Percentiles rank a stretch among this genome's conserved stretches.
Evolutionary conservation across 2,888 invertebrate genomes (phyloP).

Genomic region (Sycophila texana): DNA sequence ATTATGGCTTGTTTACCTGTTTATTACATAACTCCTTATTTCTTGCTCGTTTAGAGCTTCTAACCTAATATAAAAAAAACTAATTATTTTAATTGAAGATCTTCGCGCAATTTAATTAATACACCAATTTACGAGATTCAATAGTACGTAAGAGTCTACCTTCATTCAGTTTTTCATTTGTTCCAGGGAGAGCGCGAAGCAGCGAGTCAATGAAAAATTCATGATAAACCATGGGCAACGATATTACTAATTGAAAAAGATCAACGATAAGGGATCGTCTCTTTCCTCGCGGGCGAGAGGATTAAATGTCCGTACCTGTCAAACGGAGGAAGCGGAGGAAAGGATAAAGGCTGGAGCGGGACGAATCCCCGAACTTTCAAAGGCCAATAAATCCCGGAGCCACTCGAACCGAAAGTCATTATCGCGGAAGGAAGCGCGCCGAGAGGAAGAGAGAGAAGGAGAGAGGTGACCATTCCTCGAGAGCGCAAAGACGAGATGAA

Average conservation of each 20-base stretch:
- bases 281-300: background rate
- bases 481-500: background rate
- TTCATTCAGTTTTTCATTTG: too few species aligned
- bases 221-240: background rate
- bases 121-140: too few species aligned
- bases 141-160: too few species aligned
- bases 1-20: too few species aligned
- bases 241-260: conserved; percentile 35
- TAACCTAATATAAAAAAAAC: background rate
- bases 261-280: conserved; percentile 16
- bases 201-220: background rate
- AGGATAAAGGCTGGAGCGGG: background rate
- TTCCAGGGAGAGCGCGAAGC: too few species aligned
- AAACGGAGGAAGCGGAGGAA: background rate
- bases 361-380: conserved; percentile 18
- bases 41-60: background rate
- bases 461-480: background rate
- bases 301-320: conserved; percentile 43
- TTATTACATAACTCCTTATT: too few species aligned
- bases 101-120: too few species aligned
- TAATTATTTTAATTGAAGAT: background rate
- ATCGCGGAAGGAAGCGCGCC: conserved; percentile 18
- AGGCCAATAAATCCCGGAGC: conserved; percentile 42
- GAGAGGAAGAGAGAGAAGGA: background rate
- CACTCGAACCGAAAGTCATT: conserved; percentile 43